These are phyloP conservation scores for Eudemis profundana DNA, from an alignment of 2,888 invertebrate species.

Conservation along the genomic window DNA sequence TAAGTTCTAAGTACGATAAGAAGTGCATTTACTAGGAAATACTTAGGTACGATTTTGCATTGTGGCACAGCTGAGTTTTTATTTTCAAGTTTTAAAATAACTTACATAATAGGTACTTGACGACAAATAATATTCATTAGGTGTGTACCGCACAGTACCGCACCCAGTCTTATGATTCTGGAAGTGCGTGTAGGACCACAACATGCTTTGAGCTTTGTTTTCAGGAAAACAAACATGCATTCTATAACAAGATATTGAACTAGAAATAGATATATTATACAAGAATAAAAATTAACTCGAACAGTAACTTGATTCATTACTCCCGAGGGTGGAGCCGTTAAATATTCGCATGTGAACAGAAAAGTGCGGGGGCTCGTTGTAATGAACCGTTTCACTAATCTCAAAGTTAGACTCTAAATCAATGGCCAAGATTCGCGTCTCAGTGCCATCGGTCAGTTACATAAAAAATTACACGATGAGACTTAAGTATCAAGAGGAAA, in stretches of 20 bases:
- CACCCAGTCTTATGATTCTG: slow-evolving; percentile 60
- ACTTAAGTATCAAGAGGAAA: slow-evolving; percentile 3
- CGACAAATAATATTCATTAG: slow-evolving; percentile 28
- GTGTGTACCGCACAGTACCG: slow-evolving; percentile 42
- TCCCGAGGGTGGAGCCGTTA: not conserved
- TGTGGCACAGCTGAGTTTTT: slow-evolving; percentile 50
- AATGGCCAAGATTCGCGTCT: not conserved
- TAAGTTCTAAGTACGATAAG: slow-evolving; percentile 48
- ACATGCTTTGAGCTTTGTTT: slow-evolving; percentile 38
- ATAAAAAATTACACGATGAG: not conserved
- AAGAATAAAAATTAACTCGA: not conserved
- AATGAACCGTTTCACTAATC: slow-evolving; percentile 3
- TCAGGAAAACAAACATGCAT: slow-evolving; percentile 11
- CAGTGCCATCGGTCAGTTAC: not conserved
- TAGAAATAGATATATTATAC: not conserved
- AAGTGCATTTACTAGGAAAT: slow-evolving; percentile 54
- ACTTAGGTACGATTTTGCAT: slow-evolving; percentile 53
- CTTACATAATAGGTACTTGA: slow-evolving; percentile 29
- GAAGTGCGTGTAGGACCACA: slow-evolving; percentile 31
- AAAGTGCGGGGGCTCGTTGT: not conserved
- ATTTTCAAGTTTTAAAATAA: slow-evolving; percentile 38
- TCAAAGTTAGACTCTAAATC: slow-evolving; percentile 6
- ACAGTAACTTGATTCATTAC: slow-evolving; percentile 3
- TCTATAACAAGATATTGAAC: not conserved
- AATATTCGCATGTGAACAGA: slow-evolving; percentile 10